Conservation (phyloP, 2,888 invertebrate genomes). For the Melanargia galathea region DNA sequence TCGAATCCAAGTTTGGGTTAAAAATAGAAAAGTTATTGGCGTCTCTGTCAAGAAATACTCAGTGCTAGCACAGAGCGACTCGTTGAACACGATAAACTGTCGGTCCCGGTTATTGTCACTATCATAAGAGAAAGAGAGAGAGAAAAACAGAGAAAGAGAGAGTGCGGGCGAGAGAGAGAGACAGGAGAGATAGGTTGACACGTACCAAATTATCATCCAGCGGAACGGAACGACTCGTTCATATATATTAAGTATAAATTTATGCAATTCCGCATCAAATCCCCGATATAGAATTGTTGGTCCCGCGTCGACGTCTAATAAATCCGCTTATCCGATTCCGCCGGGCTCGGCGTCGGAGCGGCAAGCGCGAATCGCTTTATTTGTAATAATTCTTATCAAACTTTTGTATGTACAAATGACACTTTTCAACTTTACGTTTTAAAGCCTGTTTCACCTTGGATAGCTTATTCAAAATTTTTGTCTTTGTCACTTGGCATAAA, state of each 20-base stretch:
- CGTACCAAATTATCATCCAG: background rate
- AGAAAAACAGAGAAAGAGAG: too few species aligned
- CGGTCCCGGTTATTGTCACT: too few species aligned
- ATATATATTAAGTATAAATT: conserved; percentile 36
- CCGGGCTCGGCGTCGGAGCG: conserved; percentile 22
- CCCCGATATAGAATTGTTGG: conserved; percentile 57
- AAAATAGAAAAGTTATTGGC: too few species aligned
- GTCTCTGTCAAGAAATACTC: too few species aligned
- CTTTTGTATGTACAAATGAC: conserved; percentile 13
- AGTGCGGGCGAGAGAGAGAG: too few species aligned
- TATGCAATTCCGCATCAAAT: conserved; percentile 53
- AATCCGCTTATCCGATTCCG: conserved; percentile 55
- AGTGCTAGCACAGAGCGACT: too few species aligned
- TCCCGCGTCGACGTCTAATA: conserved; percentile 49
- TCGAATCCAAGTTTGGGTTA: too few species aligned
- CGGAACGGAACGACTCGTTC: background rate
- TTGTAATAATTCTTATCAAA: conserved; percentile 19
- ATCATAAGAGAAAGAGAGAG: too few species aligned
- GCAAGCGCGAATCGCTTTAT: conserved; percentile 21
- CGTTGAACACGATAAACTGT: too few species aligned
- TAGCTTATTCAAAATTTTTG: too few species aligned
- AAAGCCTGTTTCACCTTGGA: too few species aligned
- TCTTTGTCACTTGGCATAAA: too few species aligned
- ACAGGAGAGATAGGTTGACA: background rate
- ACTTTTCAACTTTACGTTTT: conserved; percentile 8